These are phyloP conservation scores for Galeopsomyia nigrocyanea DNA, from an alignment of 2,888 invertebrate species.

Conservation along the genomic window DNA sequence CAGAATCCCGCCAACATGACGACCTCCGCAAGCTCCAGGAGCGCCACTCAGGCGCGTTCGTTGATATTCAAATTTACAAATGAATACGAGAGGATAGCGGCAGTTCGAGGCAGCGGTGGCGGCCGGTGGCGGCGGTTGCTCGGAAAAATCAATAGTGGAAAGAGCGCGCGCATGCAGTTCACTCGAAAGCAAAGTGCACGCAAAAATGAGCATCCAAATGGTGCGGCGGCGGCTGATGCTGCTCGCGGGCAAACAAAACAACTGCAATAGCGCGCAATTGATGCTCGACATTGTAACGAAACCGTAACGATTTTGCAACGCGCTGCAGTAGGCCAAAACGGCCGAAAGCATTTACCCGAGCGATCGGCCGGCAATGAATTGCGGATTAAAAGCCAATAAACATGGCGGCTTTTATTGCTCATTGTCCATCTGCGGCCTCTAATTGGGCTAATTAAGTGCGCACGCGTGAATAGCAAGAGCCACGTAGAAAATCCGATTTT, in stretches of 20 bases:
- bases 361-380: constrained; percentile 39
- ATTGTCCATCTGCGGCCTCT: constrained; percentile 15
- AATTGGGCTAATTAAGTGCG: constrained; percentile 39
- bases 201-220: too few relatives aligned
- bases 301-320: constrained; percentile 23
- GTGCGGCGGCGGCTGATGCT: neutral
- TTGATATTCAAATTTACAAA: too few relatives aligned
- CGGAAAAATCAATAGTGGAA: too few relatives aligned
- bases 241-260: neutral
- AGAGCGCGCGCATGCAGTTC: neutral
- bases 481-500: neutral
- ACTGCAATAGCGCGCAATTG: neutral
- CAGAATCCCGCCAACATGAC: too few relatives aligned
- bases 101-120: too few relatives aligned
- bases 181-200: neutral
- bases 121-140: too few relatives aligned
- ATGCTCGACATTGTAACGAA: neutral
- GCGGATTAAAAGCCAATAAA: constrained; percentile 3
- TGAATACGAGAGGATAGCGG: too few relatives aligned
- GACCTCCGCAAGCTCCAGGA: too few relatives aligned
- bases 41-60: too few relatives aligned
- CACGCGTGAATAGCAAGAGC: neutral
- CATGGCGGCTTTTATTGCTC: constrained; percentile 21
- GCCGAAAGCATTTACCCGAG: neutral
- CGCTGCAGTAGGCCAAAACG: too few relatives aligned